Base-by-base conservation (phyloP, 2,888 invertebrate genomes). In the Tridacna gigas region DNA sequence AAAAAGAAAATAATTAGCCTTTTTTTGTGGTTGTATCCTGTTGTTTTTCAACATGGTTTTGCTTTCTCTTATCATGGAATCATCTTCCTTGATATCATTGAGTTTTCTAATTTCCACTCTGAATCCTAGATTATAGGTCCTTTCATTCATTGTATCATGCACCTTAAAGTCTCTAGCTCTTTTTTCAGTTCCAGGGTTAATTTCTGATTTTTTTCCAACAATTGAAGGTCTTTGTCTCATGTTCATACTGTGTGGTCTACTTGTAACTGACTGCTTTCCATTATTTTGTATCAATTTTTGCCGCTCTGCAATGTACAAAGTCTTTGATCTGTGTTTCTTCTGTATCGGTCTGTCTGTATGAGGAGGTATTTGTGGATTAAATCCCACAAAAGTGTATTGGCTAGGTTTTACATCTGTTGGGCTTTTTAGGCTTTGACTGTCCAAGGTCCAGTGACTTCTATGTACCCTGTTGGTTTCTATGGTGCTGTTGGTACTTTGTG, bases 381-480 rank as follows among this genome's bases (percentile, higher is more conserved):
- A 18, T 18, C 71, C 71, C 48, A 51, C 25, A 22, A 71, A 71
- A 45, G 71, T 71, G 25, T 71, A 71, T 18, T 71, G 71, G 26
- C 71, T 71, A 47, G 71, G 51, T 51, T 51, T 71, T 12, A 71
- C 51, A 71, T 71, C 71, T 71, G n/a, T 71, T 51, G 71, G 71
- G 22, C 71, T 71, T 22, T 71, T 71, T 26, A 71, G 51, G 25
- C 71, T 71, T 71, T 71, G 71, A 4, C 51, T 51, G 28, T 71
- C 71, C n/a, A 71, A 51, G 15, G 51, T 71, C 71, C 71, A 71
- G 25, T 71, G 71, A 25, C 71, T 71, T 51, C 71, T 71, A 37
- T 71, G 71, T 71, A 71, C 71, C 25, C 56, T 71, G 12, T 20
- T 25, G 13, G 51, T 13, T 13, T 71, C 71, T 26, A 71, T 12